Conservation (phyloP, 1,140 invertebrate species). For the Lepidurus apus region DNA sequence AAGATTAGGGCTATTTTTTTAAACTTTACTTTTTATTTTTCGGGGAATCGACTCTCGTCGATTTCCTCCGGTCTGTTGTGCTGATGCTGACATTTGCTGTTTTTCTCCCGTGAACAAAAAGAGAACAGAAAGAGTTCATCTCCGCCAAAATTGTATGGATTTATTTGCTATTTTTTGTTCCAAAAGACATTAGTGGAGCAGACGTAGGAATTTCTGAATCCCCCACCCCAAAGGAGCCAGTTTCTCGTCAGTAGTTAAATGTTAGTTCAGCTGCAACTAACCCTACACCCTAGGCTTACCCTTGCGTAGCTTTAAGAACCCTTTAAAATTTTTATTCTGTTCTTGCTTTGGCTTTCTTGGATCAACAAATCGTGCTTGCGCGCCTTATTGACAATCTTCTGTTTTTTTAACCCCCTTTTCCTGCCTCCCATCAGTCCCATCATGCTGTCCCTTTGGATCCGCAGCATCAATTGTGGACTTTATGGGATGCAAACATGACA, state of each 20-base stretch:
- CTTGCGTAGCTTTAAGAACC: neutral
- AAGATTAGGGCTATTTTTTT: slow-evolving; percentile 2
- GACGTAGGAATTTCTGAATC: neutral
- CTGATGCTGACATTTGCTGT: no score
- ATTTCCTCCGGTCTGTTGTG: neutral
- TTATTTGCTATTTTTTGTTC: no score
- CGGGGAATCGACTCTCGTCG: neutral
- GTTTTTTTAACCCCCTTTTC: neutral
- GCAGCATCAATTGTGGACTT: neutral
- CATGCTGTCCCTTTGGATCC: neutral
- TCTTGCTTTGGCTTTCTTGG: neutral
- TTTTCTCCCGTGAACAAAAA: no score
- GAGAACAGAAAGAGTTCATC: no score
- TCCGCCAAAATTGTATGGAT: no score
- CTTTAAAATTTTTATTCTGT: neutral
- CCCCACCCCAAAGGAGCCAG: neutral
- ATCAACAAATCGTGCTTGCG: neutral
- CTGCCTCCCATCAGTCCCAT: neutral
- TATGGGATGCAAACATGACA: slow-evolving; percentile 15
- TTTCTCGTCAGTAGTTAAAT: neutral
- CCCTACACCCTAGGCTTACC: neutral
- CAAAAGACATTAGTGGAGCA: neutral
- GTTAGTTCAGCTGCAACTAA: slow-evolving; percentile 11
- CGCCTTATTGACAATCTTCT: neutral
- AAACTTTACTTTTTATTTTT: neutral